These are phyloP conservation scores for Xestia c-nigrum DNA, from an alignment of 2,888 invertebrate genomes.

Conservation along the genomic window DNA sequence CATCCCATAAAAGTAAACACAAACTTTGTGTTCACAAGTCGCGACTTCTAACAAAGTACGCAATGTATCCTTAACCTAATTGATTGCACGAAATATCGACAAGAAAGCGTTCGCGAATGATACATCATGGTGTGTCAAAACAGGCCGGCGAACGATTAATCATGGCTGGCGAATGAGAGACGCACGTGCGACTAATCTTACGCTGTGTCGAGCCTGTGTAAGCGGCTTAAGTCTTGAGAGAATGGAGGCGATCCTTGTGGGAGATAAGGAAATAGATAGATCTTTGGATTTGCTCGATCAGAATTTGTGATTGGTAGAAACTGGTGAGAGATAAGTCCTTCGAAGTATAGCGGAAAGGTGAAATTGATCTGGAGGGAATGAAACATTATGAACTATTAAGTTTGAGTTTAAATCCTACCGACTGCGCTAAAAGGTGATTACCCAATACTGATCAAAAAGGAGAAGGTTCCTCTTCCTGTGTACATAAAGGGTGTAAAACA, in stretches of 20 bases:
- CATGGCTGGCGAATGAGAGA: conserved; percentile 73
- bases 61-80: conserved; percentile 78
- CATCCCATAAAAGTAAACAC: conserved; percentile 34
- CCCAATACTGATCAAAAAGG: background rate
- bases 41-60: conserved; percentile 48
- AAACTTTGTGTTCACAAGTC: conserved; percentile 42
- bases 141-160: conserved; percentile 85
- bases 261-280: background rate
- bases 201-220: conserved; percentile 71
- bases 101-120: conserved; percentile 86
- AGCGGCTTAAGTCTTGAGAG: conserved; percentile 60
- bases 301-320: background rate
- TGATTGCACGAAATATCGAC: conserved; percentile 85
- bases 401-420: background rate
- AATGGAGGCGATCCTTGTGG: conserved; percentile 1
- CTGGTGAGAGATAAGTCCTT: background rate
- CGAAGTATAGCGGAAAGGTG: background rate
- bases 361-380: background rate
- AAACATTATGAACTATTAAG: background rate
- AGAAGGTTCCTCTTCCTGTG: background rate
- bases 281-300: background rate
- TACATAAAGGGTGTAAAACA: no score
- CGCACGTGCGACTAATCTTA: conserved; percentile 84
- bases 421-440: background rate
- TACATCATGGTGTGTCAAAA: conserved; percentile 88